Conservation (phyloP, 2,797 vertebrate species). For the Pseudochirops cupreus region DNA sequence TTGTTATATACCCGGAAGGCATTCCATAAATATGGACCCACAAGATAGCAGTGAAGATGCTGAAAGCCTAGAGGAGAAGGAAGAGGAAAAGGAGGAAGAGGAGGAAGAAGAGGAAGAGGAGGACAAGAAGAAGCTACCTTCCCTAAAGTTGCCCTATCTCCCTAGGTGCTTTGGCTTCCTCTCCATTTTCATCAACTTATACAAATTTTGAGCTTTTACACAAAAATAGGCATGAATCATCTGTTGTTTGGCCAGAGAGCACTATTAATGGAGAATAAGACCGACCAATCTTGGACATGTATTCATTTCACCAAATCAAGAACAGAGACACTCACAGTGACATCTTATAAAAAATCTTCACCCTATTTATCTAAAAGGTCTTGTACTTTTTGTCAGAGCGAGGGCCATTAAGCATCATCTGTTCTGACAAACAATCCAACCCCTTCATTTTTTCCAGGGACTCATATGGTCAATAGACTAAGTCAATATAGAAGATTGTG, state of each 20-base stretch:
- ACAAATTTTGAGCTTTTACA: constrained; percentile 40
- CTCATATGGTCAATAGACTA: constrained; percentile 39
- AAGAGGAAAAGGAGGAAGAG: fast-evolving
- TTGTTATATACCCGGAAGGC: background rate
- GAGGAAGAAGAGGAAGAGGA: background rate
- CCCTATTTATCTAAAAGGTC: constrained; percentile 61
- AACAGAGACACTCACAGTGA: background rate
- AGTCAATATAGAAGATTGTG: constrained; percentile 13
- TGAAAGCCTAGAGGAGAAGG: background rate
- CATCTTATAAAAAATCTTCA: constrained; percentile 42
- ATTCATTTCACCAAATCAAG: constrained; percentile 35
- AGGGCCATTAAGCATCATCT: constrained; percentile 65
- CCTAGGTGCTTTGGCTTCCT: constrained; percentile 34
- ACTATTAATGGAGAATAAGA: constrained; percentile 35
- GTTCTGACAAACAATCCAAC: constrained; percentile 43
- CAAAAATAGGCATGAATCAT: constrained; percentile 23
- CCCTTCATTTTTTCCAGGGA: background rate
- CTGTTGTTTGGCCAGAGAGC: background rate
- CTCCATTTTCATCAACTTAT: background rate
- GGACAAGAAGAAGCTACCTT: background rate
- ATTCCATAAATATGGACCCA: background rate
- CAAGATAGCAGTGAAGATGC: background rate
- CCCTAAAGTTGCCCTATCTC: background rate
- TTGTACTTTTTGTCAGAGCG: constrained; percentile 40
- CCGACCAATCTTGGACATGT: background rate